phyloP scores from a whole-genome alignment of 2,888 invertebrate genomes.

The Dryadula phaetusa region DNA sequence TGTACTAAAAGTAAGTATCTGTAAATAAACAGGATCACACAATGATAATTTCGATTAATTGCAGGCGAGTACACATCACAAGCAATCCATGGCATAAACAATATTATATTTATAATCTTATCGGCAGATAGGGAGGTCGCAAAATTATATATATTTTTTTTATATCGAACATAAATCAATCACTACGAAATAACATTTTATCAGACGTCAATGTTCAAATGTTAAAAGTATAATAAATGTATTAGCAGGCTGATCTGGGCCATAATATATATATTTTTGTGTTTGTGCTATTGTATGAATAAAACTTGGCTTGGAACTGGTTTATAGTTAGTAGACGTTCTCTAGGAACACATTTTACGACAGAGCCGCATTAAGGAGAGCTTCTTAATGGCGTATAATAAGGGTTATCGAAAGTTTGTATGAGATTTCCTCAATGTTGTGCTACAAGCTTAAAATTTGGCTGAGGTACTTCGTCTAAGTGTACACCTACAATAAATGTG shows the following conservation, averaged over 20 bases:
- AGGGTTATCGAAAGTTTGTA: too few species aligned
- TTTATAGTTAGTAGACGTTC: too few species aligned
- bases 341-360: too few species aligned
- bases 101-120: slow-evolving; percentile 4
- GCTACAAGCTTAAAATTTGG: too few species aligned
- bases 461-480: too few species aligned
- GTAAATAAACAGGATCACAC: slow-evolving; percentile 1
- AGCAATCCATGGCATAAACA: slow-evolving; percentile 11
- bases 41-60: slow-evolving; percentile 1
- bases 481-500: too few species aligned
- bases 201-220: neutral
- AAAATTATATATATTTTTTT: slow-evolving; percentile 1
- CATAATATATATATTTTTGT: too few species aligned
- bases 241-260: neutral
- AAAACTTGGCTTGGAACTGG: too few species aligned
- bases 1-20: slow-evolving; percentile 1
- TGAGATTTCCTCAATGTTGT: too few species aligned
- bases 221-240: neutral
- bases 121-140: neutral
- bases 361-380: too few species aligned
- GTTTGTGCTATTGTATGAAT: too few species aligned
- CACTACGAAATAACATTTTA: slow-evolving; percentile 6
- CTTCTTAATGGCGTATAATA: too few species aligned
- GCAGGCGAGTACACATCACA: neutral
- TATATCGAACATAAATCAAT: slow-evolving; percentile 1